phyloP scores from a whole-genome alignment of 2,797 vertebrate species.

The Megalops cyprinoides region DNA sequence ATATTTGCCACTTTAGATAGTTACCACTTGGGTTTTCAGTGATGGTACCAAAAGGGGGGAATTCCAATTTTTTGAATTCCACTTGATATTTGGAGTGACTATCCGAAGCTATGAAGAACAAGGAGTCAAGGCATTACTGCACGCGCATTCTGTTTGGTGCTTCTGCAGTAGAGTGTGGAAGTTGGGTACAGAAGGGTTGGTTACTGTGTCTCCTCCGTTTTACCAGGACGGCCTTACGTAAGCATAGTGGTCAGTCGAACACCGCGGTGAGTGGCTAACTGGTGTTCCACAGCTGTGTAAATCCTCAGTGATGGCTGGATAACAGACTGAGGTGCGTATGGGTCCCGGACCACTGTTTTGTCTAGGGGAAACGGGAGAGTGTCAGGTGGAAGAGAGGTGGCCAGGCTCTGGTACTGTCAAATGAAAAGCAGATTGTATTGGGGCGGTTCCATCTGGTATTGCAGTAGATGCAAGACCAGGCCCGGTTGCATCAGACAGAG shows the following conservation, averaged over 20 bases:
- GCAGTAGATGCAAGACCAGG: neutral
- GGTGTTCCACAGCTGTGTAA: neutral
- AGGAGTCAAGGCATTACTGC: neutral
- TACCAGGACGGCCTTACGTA: neutral
- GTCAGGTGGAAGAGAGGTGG: neutral
- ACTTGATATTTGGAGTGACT: conserved; percentile 1
- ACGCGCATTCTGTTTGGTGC: neutral
- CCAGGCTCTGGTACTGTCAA: neutral
- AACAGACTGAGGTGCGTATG: neutral
- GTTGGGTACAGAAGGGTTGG: neutral
- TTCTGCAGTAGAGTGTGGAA: neutral
- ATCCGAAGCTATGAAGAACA: neutral
- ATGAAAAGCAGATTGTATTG: neutral
- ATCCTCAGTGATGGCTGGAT: neutral
- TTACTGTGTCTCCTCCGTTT: neutral
- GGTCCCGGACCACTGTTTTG: neutral
- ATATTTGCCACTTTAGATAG: too few relatives aligned
- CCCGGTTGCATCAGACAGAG: neutral
- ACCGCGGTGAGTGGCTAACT: neutral
- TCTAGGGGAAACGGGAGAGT: neutral
- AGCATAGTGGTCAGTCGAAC: neutral
- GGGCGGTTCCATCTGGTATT: neutral
- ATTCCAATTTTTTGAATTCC: neutral
- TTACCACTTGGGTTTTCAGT: neutral
- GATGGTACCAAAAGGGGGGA: conserved; percentile 1